phyloP scores from a whole-genome alignment of 2,113 vertebrate species.

The Pyrgilauda ruficollis region DNA sequence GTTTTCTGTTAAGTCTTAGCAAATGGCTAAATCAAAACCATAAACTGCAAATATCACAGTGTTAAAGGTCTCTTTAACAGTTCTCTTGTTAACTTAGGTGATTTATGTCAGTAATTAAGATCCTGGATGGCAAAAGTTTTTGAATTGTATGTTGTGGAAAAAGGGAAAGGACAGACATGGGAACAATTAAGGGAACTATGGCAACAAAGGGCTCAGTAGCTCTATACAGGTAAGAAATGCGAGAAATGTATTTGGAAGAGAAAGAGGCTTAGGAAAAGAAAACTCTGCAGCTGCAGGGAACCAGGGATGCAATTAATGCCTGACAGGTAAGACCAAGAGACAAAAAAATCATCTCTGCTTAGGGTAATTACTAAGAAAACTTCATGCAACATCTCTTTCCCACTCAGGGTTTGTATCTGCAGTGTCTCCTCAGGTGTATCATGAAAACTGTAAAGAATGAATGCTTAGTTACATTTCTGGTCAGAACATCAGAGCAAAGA shows the following conservation, averaged over 20 bases:
- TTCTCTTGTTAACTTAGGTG: not conserved
- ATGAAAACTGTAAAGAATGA: not conserved
- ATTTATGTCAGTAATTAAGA: not conserved
- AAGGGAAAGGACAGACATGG: not conserved
- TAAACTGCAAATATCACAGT: not conserved
- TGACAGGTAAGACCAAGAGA: not conserved
- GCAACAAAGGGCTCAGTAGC: conserved; percentile 6
- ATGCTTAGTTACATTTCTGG: not conserved
- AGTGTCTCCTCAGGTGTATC: not conserved
- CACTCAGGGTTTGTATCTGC: not conserved
- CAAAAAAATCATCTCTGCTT: not conserved
- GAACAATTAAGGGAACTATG: conserved; percentile 21
- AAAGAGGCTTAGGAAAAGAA: not conserved
- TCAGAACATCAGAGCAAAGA: not conserved
- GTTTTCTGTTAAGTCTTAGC: not conserved
- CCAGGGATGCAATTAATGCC: not conserved
- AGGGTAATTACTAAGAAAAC: not conserved
- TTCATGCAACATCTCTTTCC: not conserved
- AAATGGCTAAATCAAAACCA: not conserved
- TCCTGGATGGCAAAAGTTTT: not conserved
- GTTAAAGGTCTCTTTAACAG: not conserved
- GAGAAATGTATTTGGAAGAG: not conserved
- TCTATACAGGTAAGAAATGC: conserved; percentile 4
- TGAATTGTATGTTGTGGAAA: not conserved
- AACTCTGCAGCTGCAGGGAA: not conserved